Percentiles rank a stretch among this genome's conserved stretches.
Evolutionary conservation across 2,797 vertebrate species (phyloP).

Genomic region (Notoglanidium macrostoma): DNA sequence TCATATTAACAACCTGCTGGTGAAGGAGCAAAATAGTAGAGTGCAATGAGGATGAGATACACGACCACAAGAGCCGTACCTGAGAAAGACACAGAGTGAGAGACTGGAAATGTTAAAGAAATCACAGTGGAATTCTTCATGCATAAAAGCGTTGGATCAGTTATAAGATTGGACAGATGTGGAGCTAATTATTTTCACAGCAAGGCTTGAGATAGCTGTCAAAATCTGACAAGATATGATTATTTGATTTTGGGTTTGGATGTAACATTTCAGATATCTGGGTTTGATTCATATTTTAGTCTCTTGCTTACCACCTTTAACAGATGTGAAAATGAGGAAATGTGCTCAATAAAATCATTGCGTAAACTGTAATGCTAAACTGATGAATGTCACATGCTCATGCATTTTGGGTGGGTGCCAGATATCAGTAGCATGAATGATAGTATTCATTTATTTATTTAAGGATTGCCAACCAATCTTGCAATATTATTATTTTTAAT

Average conservation of each 20-base stretch:
- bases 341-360: not conserved
- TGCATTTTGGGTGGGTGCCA: not conserved
- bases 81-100: slow-evolving; percentile 46
- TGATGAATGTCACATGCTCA: not conserved
- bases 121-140: not conserved
- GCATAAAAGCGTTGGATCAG: not conserved
- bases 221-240: not conserved
- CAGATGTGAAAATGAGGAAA: not conserved
- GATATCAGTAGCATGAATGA: not conserved
- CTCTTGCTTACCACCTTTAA: not conserved
- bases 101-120: not conserved
- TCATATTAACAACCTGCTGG: slow-evolving; percentile 76
- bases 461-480: not conserved
- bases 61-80: slow-evolving; percentile 83
- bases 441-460: not conserved
- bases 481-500: not conserved
- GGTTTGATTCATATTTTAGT: not conserved
- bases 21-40: slow-evolving; percentile 83
- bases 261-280: not conserved
- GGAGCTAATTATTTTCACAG: too few species aligned
- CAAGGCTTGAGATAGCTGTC: not conserved
- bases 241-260: not conserved
- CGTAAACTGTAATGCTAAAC: not conserved
- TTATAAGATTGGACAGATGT: not conserved
- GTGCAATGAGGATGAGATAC: slow-evolving; percentile 81